A percentile compares a stretch with the other conserved stretches of the same genome.
Evolutionary conservation across 2,113 vertebrate genomes (phyloP).

Genomic region (Urocynchramus pylzowi): DNA sequence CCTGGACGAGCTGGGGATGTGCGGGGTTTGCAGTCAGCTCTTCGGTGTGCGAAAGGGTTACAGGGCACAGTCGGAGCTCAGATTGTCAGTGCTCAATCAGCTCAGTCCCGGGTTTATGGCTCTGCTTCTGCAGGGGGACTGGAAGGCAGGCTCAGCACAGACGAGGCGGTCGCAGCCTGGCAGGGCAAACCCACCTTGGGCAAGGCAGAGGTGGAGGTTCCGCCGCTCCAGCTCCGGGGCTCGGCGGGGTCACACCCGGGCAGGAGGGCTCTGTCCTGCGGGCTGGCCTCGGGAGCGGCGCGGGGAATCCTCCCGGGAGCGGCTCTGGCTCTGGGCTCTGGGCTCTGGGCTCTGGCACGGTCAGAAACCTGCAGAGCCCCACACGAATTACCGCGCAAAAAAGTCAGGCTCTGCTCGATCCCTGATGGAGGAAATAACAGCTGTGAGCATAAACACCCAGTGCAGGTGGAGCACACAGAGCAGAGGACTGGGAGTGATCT

Average conservation of each 20-base stretch:
- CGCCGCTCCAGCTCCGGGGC: fast-evolving
- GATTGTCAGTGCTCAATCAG: neutral
- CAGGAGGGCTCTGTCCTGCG: neutral
- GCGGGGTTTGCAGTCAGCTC: fast-evolving
- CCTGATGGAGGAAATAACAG: neutral
- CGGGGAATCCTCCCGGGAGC: fast-evolving
- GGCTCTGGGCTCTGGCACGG: fast-evolving
- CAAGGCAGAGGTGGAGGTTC: fast-evolving
- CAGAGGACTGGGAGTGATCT: neutral
- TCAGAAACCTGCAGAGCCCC: neutral
- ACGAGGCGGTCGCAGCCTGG: fast-evolving
- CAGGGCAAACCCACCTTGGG: neutral
- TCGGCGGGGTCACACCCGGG: fast-evolving
- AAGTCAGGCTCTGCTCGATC: neutral
- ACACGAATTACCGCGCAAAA: neutral
- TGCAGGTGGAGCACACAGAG: neutral
- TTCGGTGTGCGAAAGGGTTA: fast-evolving
- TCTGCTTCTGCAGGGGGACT: fast-evolving
- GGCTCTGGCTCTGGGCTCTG: fast-evolving
- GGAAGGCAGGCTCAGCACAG: fast-evolving
- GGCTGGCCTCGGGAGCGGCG: fast-evolving
- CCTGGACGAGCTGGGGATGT: fast-evolving
- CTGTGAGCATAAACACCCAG: neutral
- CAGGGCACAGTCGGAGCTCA: neutral
- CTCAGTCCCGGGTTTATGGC: fast-evolving